These are phyloP conservation scores for Octodon degus DNA, from an alignment of 2,113 vertebrate species.

Conservation along the genomic window DNA sequence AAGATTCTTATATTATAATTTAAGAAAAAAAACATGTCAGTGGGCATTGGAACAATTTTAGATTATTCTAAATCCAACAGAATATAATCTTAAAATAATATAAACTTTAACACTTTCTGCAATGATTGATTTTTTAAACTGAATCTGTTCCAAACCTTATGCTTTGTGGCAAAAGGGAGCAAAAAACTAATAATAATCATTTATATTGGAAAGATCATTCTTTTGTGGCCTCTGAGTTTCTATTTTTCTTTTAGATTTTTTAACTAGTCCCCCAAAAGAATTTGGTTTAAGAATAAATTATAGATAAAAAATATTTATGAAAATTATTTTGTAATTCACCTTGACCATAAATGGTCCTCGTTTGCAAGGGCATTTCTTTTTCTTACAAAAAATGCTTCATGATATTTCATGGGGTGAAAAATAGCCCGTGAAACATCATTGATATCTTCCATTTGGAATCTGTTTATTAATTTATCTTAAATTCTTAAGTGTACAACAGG, in stretches of 20 bases:
- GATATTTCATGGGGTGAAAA: constrained; percentile 65
- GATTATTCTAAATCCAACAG: background rate
- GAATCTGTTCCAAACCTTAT: background rate
- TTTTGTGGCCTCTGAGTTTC: background rate
- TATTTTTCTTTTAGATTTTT: constrained; percentile 16
- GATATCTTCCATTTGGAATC: constrained; percentile 43
- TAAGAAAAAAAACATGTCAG: background rate
- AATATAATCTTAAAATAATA: background rate
- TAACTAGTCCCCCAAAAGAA: background rate
- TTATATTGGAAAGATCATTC: background rate
- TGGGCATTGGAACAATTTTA: background rate
- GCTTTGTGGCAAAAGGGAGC: background rate
- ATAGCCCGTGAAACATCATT: background rate
- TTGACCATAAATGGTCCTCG: constrained; percentile 37
- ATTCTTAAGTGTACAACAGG: constrained; percentile 24
- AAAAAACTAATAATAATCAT: background rate
- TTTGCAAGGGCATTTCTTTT: constrained; percentile 39
- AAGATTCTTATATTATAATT: constrained; percentile 44
- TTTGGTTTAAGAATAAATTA: constrained; percentile 17
- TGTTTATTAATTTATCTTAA: background rate
- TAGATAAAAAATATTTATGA: background rate
- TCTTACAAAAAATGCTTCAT: constrained; percentile 48
- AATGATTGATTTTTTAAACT: constrained; percentile 25
- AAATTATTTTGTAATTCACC: constrained; percentile 31
- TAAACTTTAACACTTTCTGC: background rate